Evolutionary conservation across 2,888 invertebrate genomes (phyloP).

Genomic region (Camponotus fellah): DNA sequence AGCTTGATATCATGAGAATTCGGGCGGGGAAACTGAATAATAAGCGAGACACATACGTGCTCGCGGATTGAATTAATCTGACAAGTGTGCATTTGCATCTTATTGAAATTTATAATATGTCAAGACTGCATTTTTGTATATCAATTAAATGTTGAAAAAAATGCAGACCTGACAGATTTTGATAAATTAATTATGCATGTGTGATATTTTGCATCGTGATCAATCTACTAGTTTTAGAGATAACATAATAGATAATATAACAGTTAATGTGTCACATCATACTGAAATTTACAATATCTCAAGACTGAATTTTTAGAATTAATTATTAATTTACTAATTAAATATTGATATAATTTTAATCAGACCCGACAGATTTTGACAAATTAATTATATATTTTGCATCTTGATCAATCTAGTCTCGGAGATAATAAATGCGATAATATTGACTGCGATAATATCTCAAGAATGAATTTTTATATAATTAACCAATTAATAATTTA

Average conservation of each 20-base stretch:
- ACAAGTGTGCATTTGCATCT: not conserved
- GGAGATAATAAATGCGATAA: not conserved
- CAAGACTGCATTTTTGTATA: not conserved
- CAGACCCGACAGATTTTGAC: not conserved
- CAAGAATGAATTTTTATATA: too few species aligned
- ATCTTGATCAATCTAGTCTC: not conserved
- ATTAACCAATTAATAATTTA: too few species aligned
- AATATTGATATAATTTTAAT: too few species aligned
- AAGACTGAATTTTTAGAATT: too few species aligned
- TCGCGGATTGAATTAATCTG: conserved; percentile 1
- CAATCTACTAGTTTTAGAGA: not conserved
- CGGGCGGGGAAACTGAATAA: not conserved
- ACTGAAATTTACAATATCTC: not conserved
- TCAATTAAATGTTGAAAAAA: not conserved
- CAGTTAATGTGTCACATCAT: not conserved
- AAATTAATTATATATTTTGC: not conserved
- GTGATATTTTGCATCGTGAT: not conserved
- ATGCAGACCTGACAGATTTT: not conserved
- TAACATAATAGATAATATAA: not conserved
- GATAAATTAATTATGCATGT: not conserved
- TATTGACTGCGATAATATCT: too few species aligned
- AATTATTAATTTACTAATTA: too few species aligned
- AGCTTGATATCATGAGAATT: conserved; percentile 64
- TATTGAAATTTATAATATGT: not conserved
- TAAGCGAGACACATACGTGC: not conserved